These are phyloP conservation scores for Tuberolachnus salignus DNA, from an alignment of 2,888 invertebrate species.

Conservation along the genomic window DNA sequence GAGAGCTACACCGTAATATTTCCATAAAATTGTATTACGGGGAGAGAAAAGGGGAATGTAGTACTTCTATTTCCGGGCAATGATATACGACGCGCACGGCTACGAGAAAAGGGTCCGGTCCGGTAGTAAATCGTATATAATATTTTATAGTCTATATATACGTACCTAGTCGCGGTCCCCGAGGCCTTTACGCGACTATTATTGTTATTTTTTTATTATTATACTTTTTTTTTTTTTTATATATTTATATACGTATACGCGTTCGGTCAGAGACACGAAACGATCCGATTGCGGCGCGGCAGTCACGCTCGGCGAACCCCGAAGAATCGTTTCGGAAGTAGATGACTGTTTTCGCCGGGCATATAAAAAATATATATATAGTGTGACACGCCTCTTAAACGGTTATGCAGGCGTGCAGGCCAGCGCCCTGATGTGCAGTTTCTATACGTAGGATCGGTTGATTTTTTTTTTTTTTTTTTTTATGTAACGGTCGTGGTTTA, in stretches of 20 bases:
- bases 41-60: no score
- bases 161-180: neutral
- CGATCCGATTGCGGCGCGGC: slow-evolving; percentile 19
- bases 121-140: no score
- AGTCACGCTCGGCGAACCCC: slow-evolving; percentile 44
- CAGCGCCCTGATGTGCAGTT: slow-evolving; percentile 38
- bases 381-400: slow-evolving; percentile 55
- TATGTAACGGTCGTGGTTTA: slow-evolving; percentile 48
- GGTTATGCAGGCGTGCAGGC: slow-evolving; percentile 36
- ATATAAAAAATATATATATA: no score
- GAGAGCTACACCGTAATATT: no score
- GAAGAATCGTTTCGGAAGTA: slow-evolving; percentile 56
- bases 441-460: neutral
- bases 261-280: slow-evolving; percentile 23
- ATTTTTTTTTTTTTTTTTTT: slow-evolving; percentile 19
- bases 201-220: no score
- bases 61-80: slow-evolving; percentile 3
- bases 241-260: slow-evolving; percentile 9
- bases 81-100: no score
- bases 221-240: no score
- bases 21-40: no score
- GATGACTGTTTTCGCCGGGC: slow-evolving; percentile 42
- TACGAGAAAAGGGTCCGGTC: slow-evolving; percentile 6
- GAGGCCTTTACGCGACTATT: slow-evolving; percentile 14
- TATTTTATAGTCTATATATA: no score